Conservation (phyloP, 2,888 invertebrate species). For the Eustalomyia histrio region DNA sequence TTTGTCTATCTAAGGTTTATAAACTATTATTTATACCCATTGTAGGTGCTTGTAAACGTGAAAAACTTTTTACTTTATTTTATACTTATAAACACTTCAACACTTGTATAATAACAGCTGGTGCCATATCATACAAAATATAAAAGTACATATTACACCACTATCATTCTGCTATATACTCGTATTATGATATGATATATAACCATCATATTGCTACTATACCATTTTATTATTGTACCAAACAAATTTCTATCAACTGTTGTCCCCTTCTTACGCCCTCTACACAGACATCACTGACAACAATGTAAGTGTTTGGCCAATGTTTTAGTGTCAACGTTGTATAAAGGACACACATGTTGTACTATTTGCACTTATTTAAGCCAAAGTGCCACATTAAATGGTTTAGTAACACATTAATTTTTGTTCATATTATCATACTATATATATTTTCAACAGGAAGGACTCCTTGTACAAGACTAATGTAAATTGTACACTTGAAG, state of each 20-base stretch:
- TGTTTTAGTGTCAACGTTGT: constrained; percentile 6
- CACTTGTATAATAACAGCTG: constrained; percentile 41
- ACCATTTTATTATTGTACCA: constrained; percentile 27
- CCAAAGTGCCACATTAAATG: constrained; percentile 31
- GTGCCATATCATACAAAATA: constrained; percentile 12
- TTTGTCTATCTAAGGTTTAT: no score
- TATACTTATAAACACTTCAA: constrained; percentile 51
- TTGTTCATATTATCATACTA: background rate
- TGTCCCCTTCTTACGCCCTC: background rate
- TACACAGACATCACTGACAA: background rate
- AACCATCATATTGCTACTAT: constrained; percentile 19
- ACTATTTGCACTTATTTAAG: constrained; percentile 1
- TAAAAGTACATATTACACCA: background rate
- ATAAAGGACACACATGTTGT: constrained; percentile 6
- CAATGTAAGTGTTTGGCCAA: background rate
- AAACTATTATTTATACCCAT: no score
- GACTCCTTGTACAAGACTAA: background rate
- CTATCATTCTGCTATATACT: background rate
- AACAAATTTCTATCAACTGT: background rate
- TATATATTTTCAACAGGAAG: background rate
- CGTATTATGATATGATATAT: constrained; percentile 5
- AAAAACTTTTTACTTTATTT: constrained; percentile 23
- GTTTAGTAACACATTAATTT: constrained; percentile 12
- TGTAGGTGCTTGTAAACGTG: background rate
- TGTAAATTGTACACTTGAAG: background rate